Evolutionary conservation across 2,888 invertebrate genomes (phyloP), one percentile per base, ranked within the genome.

Genomic region (Pocota personata): DNA sequence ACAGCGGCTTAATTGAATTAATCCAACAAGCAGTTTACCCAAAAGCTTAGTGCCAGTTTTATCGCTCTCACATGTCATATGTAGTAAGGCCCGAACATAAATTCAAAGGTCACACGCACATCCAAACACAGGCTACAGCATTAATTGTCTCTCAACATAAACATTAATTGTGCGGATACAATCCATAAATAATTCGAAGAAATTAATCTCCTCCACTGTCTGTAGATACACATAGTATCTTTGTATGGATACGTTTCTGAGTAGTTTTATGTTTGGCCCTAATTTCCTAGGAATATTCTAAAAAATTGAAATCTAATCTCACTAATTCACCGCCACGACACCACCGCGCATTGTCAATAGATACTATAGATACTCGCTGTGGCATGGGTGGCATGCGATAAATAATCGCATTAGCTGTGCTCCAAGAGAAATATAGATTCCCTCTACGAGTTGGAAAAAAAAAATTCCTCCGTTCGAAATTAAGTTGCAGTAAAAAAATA

Each of bases 361-460:
- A 66, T 32, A 52, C n/a, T 60, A 48, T 3, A 35, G 55, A 76
- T 76, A 50, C 30, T 32, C 46, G 24, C 30, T 30, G 60, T 40
- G 58, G 32, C 60, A n/a, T 35, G 67, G 48, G 43, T 83, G 78
- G 72, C 83, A 67, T 78, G 60, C 62, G 60, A 83, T 83, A 83
- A 83, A 83, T 73, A 73, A 83, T 75, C 60, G 62, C 67, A 73
- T 83, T 73, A 37, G 52, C 32, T 32, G n/a, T n/a, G 27, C 62
- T 43, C 30, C 64, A 24, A 55, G 35, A 32, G 35, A 57, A 35
- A 60, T 46, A 27, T 48, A 27, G 35, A 57, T 57, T 48, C 35
- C 30, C 21, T 57, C n/a, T 3, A 3, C 8, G 21, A 43, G 10
- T 60, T 14, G 19, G 27, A 50, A 67, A 30, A 50, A 46, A 55